Evolutionary conservation across 1,140 invertebrate genomes (phyloP), one percentile per base, ranked within the genome.

Genomic region (Drosophila ercepeae): DNA sequence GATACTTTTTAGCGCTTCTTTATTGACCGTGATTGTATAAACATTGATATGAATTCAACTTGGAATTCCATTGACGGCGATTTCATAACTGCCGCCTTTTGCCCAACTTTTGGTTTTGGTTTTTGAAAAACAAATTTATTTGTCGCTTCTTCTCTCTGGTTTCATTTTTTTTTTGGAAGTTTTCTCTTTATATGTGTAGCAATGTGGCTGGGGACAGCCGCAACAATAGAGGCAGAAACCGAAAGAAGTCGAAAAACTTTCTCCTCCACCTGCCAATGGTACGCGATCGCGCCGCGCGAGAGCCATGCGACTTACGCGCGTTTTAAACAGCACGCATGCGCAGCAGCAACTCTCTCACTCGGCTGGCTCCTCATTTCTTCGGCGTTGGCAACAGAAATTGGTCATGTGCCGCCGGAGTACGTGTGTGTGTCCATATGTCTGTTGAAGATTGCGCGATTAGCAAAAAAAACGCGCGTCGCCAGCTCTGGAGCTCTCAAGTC

Each of bases 181-280:
- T 36, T 36, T 34, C 42, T 48, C 51, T 51, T 53, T 36, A 34
- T 60, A 52, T 73, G 48, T 52, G 39, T 44, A 42, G 34, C 63
- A 64, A 63, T 72, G 60, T 49, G 42, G 61, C 50, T 50, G 63
- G 46, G 57, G 51, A n/a, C 71, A 73, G 60, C 78, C 63, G 60
- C 63, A 86, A 79, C 81, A 78, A 84, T 74, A 64, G 69, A 64
- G 69, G 69, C 75, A 54, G 60, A 53, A 64, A 69, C 7, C 58
- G 70, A 71, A 81, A 81, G 84, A 81, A 84, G 82, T 88, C 75
- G 81, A 84, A 86, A 14, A 88, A 88, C 82, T 88, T 88, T 88
- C 82, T 88, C 82, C 78, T 36, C 76, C 79, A 88, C 48, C 78
- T 77, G 76, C 73, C 73, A 76, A 73, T 67, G 65, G 14, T 46